These are phyloP conservation scores for Mizuhopecten yessoensis DNA, from an alignment of 1,140 invertebrate species.

Conservation along the genomic window DNA sequence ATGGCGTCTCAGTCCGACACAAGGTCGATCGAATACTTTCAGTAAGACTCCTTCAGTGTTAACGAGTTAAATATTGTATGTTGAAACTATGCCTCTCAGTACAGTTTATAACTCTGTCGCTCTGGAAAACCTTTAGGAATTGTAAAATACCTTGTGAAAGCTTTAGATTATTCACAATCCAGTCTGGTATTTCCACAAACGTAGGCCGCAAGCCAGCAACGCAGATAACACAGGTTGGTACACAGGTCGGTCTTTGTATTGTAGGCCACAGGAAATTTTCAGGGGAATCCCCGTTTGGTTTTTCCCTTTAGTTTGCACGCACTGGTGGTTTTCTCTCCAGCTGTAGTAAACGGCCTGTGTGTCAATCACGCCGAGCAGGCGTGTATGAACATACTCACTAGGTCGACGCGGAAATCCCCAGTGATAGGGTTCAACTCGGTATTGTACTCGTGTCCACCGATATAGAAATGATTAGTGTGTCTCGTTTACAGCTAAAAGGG, in stretches of 20 bases:
- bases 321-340: not conserved
- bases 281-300: conserved; percentile 29
- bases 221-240: not conserved
- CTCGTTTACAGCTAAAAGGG: too few relatives aligned
- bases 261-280: not conserved
- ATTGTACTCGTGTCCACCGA: not conserved
- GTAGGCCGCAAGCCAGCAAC: conserved; percentile 24
- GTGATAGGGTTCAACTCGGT: too few relatives aligned
- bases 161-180: not conserved
- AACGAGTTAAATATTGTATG: not conserved
- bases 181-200: not conserved
- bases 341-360: not conserved
- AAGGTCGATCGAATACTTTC: not conserved
- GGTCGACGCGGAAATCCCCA: not conserved
- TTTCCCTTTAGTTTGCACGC: conserved; percentile 1
- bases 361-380: not conserved
- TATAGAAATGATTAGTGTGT: not conserved
- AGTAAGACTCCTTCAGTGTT: not conserved
- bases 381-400: not conserved
- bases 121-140: not conserved
- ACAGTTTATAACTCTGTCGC: conserved; percentile 23
- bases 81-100: not conserved
- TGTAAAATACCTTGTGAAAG: not conserved
- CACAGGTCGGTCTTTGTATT: not conserved
- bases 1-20: not conserved